Conservation (phyloP, 2,888 invertebrate species). For the Gari tellinella region DNA sequence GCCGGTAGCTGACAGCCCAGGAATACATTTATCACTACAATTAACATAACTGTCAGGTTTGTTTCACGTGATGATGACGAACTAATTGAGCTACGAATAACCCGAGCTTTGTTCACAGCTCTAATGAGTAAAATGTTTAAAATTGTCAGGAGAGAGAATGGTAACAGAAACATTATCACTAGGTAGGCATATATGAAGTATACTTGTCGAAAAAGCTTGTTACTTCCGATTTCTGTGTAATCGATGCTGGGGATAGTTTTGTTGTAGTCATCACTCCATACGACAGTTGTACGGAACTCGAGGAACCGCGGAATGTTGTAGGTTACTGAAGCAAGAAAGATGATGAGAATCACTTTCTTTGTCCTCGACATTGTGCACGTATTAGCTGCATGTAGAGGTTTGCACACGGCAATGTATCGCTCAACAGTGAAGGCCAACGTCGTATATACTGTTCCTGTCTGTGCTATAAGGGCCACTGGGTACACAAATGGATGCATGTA, state of each 20-base stretch:
- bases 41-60: conserved; percentile 97
- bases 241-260: conserved; percentile 59
- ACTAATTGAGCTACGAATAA: conserved; percentile 69
- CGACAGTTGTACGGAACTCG: conserved; percentile 81
- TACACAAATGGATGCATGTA: conserved; percentile 90
- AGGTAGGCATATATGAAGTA: conserved; percentile 82
- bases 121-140: conserved; percentile 81
- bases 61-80: conserved; percentile 89
- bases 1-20: conserved; percentile 91
- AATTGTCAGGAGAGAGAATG: conserved; percentile 78
- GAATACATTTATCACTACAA: conserved; percentile 97
- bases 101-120: conserved; percentile 76
- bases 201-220: conserved; percentile 74
- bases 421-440: conserved; percentile 90
- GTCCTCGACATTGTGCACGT: conserved; percentile 95
- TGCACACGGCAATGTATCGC: conserved; percentile 92
- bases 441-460: conserved; percentile 97
- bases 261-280: conserved; percentile 57
- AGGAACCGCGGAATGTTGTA: conserved; percentile 92
- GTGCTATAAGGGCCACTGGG: conserved; percentile 93
- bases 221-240: conserved; percentile 75
- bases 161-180: conserved; percentile 80
- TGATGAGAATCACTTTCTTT: conserved; percentile 92
- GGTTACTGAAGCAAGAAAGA: conserved; percentile 91
- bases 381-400: conserved; percentile 93